Conservation (phyloP, 2,888 invertebrate species). For the Clostera curtula region DNA sequence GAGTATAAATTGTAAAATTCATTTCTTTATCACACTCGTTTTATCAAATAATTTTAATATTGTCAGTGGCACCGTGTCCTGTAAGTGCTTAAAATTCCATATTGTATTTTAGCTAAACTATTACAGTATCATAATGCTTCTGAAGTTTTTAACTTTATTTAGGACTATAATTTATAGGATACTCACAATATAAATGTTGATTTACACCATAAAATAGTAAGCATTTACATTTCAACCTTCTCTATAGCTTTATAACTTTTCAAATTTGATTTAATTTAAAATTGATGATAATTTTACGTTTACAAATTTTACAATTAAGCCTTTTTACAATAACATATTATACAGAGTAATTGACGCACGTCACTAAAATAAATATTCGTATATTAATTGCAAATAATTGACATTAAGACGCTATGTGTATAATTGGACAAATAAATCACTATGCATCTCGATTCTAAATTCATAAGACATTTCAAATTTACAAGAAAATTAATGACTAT, state of each 20-base stretch:
- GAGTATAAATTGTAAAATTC: conserved; percentile 19
- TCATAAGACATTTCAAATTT: conserved; percentile 17
- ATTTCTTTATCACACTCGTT: conserved; percentile 24
- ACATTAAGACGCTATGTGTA: conserved; percentile 25
- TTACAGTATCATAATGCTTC: conserved; percentile 16
- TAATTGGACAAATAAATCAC: conserved; percentile 20
- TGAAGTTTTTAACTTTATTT: no score
- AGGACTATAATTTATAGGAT: no score
- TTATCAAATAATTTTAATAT: conserved; percentile 51
- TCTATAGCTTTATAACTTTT: no score
- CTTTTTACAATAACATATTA: no score
- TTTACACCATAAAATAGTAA: no score
- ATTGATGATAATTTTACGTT: not conserved
- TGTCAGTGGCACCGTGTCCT: conserved; percentile 59
- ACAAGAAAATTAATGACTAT: conserved; percentile 10
- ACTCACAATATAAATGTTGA: no score
- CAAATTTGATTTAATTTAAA: not conserved
- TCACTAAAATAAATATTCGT: conserved; percentile 16
- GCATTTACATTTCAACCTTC: no score
- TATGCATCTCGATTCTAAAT: conserved; percentile 12
- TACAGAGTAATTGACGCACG: conserved; percentile 25
- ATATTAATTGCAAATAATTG: conserved; percentile 25
- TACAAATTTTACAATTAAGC: not conserved
- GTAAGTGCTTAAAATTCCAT: conserved; percentile 29
- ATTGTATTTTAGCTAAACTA: conserved; percentile 17